phyloP scores from a whole-genome alignment of 2,113 vertebrate species.

The Neolamprologus longior region DNA sequence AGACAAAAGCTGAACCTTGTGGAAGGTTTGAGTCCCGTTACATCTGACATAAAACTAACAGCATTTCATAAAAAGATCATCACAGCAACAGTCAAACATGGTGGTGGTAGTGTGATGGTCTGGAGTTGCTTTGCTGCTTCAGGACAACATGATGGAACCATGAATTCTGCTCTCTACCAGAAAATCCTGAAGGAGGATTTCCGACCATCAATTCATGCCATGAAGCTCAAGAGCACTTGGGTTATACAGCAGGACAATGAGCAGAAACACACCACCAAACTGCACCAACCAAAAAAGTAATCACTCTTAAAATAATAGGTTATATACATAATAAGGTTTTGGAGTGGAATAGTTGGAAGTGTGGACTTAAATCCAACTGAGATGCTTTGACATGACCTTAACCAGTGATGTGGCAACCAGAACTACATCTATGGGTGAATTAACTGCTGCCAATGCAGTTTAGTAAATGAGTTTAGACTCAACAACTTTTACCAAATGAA shows the following conservation, averaged over 20 bases:
- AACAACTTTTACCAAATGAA: not conserved
- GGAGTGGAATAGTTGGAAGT: not conserved
- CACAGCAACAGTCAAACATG: not conserved
- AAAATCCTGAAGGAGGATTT: not conserved
- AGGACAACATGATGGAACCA: not conserved
- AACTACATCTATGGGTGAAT: not conserved
- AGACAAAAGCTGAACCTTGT: not conserved
- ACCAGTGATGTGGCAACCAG: not conserved
- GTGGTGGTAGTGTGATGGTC: not conserved
- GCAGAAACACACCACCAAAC: not conserved
- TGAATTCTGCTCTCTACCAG: not conserved
- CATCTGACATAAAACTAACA: not conserved
- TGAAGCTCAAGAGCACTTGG: not conserved
- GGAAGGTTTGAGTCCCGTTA: not conserved
- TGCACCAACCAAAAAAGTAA: not conserved
- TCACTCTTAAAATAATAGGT: not conserved
- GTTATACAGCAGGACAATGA: not conserved
- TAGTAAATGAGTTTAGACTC: not conserved
- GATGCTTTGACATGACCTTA: not conserved
- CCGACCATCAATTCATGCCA: not conserved
- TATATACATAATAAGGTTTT: not conserved
- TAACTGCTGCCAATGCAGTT: not conserved
- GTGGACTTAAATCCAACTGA: not conserved
- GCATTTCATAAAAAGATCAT: not conserved
- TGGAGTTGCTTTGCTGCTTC: not conserved